Evolutionary conservation across 2,888 invertebrate species (phyloP).

Genomic region (Malthinus flaveolus): DNA sequence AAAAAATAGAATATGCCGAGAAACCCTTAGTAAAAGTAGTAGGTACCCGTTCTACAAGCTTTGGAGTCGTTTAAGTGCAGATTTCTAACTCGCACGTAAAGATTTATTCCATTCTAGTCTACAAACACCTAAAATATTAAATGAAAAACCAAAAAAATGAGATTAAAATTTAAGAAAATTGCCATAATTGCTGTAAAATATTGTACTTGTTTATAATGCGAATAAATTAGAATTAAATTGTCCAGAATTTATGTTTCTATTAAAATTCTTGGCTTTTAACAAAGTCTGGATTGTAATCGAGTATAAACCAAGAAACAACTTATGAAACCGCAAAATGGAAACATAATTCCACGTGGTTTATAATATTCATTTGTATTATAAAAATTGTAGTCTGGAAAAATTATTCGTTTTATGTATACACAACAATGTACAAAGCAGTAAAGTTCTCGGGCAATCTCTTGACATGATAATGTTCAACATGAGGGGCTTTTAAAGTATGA

Average conservation of each 20-base stretch:
- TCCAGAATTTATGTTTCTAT: slow-evolving; percentile 39
- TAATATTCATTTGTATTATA: slow-evolving; percentile 23
- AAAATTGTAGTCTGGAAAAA: slow-evolving; percentile 13
- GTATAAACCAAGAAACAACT: slow-evolving; percentile 8
- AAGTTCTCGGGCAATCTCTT: slow-evolving; percentile 21
- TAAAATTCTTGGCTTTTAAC: slow-evolving; percentile 40
- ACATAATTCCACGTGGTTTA: slow-evolving; percentile 29
- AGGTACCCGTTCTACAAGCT: no score
- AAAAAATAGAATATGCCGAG: no score
- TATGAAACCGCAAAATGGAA: slow-evolving; percentile 18
- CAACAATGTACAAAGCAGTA: slow-evolving; percentile 8
- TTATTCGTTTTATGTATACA: slow-evolving; percentile 11
- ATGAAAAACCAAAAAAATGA: no score
- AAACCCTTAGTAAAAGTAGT: no score
- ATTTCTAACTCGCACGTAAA: no score
- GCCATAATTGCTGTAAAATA: no score
- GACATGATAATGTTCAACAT: slow-evolving; percentile 12
- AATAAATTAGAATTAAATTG: slow-evolving; percentile 7
- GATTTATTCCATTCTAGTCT: no score
- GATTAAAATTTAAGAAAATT: no score
- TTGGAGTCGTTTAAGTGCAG: no score
- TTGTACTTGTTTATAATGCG: no score
- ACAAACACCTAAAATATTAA: no score
- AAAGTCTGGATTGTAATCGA: slow-evolving; percentile 29
- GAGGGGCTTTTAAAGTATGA: slow-evolving; percentile 34